phyloP scores from a whole-genome alignment of 2,113 vertebrate species.

The Hippocampus guttulatus region DNA sequence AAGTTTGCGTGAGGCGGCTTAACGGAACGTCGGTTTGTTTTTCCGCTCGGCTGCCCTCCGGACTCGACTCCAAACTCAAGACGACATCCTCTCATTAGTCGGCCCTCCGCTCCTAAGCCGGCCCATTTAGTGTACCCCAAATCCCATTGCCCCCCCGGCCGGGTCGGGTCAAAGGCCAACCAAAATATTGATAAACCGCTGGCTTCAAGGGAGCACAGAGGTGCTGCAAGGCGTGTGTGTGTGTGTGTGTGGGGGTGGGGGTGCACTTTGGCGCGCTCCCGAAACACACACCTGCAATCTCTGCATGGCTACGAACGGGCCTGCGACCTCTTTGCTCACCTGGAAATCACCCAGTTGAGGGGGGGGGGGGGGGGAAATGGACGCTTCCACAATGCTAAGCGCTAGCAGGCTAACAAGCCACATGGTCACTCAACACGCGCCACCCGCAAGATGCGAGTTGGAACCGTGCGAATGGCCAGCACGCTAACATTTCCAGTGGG shows the following conservation, averaged over 20 bases:
- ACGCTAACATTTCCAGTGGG: too few species aligned
- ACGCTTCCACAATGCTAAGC: not conserved
- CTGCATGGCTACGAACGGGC: not conserved
- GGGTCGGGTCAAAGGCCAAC: conserved; percentile 73
- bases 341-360: too few species aligned
- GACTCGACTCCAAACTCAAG: conserved; percentile 71
- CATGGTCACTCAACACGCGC: too few species aligned
- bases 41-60: conserved; percentile 66
- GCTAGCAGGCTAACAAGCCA: not conserved
- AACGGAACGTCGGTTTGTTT: conserved; percentile 66
- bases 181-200: conserved; percentile 79
- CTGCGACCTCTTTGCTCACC: not conserved
- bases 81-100: conserved; percentile 79
- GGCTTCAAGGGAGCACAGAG: conserved; percentile 56
- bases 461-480: too few species aligned
- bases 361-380: too few species aligned
- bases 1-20: conserved; percentile 74
- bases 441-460: too few species aligned
- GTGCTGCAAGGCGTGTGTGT: not conserved
- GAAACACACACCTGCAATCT: conserved; percentile 23
- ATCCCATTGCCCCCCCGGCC: conserved; percentile 71
- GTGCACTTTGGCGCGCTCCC: conserved; percentile 54
- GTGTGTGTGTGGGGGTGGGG: conserved; percentile 34
- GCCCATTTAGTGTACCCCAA: conserved; percentile 75
- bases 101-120: conserved; percentile 68